phyloP scores from a whole-genome alignment of 2,113 vertebrate genomes.

The Neopipo cinnamomea region DNA sequence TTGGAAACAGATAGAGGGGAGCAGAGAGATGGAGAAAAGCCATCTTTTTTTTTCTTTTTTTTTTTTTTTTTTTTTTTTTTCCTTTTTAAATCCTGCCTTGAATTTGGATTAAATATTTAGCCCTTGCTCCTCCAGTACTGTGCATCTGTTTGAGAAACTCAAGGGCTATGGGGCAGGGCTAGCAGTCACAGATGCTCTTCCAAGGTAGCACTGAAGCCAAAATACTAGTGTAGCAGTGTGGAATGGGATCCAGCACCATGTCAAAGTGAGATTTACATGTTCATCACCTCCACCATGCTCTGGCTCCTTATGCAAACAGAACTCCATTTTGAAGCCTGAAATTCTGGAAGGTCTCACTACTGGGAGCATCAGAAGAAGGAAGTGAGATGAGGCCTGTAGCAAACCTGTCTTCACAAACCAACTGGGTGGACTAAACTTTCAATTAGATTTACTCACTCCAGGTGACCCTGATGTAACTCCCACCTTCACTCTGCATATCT shows the following conservation, averaged over 20 bases:
- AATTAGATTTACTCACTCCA: neutral
- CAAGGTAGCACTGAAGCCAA: neutral
- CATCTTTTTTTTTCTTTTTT: neutral
- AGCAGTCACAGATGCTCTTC: neutral
- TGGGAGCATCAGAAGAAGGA: neutral
- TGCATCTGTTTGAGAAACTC: neutral
- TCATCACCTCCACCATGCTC: neutral
- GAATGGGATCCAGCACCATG: neutral
- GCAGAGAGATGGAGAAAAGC: neutral
- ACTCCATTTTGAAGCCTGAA: neutral
- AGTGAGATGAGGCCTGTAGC: neutral
- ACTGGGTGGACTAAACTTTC: neutral
- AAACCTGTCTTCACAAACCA: rapidly evolving
- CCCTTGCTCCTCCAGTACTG: neutral
- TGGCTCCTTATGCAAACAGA: neutral
- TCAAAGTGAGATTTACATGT: neutral
- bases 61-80: too few species aligned
- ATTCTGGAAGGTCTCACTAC: neutral
- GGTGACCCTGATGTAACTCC: neutral
- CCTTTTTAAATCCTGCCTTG: neutral
- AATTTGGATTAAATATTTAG: neutral
- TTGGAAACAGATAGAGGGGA: neutral
- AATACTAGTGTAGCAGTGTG: neutral
- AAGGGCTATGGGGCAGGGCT: neutral
- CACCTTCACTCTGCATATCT: neutral